Percentiles rank a stretch among this genome's conserved stretches.
phyloP scores from a whole-genome alignment of 2,888 invertebrate species.

The Aricia artaxerxes region DNA sequence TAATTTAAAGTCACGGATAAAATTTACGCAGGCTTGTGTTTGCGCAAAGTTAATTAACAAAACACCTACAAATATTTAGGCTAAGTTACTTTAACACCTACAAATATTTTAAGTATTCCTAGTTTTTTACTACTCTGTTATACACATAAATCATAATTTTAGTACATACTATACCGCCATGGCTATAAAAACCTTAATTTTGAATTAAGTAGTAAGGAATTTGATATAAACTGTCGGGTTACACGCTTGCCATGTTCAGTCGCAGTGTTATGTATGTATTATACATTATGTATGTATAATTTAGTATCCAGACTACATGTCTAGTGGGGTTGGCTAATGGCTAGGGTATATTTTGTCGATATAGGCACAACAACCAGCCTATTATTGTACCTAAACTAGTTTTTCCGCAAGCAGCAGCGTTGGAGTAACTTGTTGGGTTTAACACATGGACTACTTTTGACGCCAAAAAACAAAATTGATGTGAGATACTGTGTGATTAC shows the following conservation, averaged over 20 bases:
- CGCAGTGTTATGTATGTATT: background rate
- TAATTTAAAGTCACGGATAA: no score
- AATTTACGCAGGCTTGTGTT: background rate
- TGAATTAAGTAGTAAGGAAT: background rate
- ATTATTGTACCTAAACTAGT: background rate
- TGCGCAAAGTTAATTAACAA: no score
- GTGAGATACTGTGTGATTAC: no score
- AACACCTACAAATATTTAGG: no score
- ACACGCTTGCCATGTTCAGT: background rate
- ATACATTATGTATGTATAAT: background rate
- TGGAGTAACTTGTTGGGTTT: no score
- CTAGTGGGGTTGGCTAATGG: background rate
- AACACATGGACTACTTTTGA: no score
- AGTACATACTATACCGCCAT: background rate
- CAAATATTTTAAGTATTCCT: background rate
- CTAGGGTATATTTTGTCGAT: conserved; percentile 5
- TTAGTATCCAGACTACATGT: background rate
- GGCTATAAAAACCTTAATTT: background rate
- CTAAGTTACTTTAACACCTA: background rate
- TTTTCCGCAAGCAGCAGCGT: no score
- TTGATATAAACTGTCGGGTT: background rate
- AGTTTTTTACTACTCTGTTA: background rate
- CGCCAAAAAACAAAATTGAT: no score
- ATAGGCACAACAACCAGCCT: background rate
- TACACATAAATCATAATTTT: background rate